Evolutionary conservation across 2,888 invertebrate species (phyloP), one percentile per base, ranked within the genome.

Genomic region (Drosophila maculinotata): DNA sequence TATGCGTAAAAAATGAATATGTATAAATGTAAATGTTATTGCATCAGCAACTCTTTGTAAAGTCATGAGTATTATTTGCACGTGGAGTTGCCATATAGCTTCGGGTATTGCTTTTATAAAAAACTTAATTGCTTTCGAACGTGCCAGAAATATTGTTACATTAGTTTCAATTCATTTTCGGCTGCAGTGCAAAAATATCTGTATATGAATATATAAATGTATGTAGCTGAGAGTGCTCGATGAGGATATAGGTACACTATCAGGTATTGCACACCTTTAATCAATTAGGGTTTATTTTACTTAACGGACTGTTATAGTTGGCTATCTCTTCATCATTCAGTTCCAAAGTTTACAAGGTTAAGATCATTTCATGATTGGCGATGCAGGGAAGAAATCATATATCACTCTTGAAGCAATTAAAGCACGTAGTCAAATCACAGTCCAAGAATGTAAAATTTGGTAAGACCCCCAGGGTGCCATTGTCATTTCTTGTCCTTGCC

Each of bases 101-200:
- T 49, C 68, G 53, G 70, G 15, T 36, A 54, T 41, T 54, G 44
- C 38, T 30, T 45, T 49, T 28, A 47, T 44, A 44, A 79, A 68
- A 85, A 82, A 82, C 73, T 79, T 85, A 85, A 80, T 85, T 80
- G 84, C 75, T 75, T 78, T 72, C 49, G 81, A 67, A 77, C 87
- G 71, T 78, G 81, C 62, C 78, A 64, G 59, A 80, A 64, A 78
- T 74, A 68, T 56, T 54, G 53, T 63, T 39, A 57, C 44, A 39
- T 58, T 30, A 53, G 30, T 41, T 63, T 44, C 17, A 47, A 25
- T 49, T n/a, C n/a, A 48, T 35, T 42, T 38, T 7, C 33, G 53
- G 15, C 30, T 33, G 23, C 25, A 54, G 17, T 9, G 14, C 17
- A 25, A 20, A 12, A 25, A 39, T 25, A 26, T 47, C 10, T 38